Base-by-base conservation (phyloP, 2,888 invertebrate species). In the Sicus ferrugineus region DNA sequence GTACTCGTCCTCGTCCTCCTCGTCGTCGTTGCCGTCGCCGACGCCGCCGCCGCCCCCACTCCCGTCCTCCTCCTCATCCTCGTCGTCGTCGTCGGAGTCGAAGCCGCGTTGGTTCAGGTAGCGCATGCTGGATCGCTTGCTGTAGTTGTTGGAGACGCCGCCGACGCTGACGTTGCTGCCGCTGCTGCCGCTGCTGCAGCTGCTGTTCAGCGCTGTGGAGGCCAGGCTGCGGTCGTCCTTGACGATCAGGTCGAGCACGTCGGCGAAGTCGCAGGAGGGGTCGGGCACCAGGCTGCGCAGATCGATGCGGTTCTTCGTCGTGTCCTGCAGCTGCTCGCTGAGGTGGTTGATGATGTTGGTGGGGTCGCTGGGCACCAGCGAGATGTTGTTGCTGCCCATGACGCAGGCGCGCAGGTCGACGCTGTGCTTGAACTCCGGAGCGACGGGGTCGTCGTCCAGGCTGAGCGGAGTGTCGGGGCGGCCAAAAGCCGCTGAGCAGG, bases 341-440 rank as follows among this genome's bases (percentile, higher is more conserved):
- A 85, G 71, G 61, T 79, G 78, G 69, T 81, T 79, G 6, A 85
- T 84, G 16, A 76, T 77, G 9, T 74, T 78, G 42, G 76, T 76
- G 38, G 78, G 75, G 67, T 77, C 80, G 63, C 70, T 68, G 54
- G 50, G 73, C 5, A 76, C 75, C 54, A 85, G 67, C n/a, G 79
- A 77, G 2, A 85, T 85, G 50, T 84, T 84, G 73, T 85, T 85
- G 73, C 85, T 85, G 69, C 86, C 86, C 79, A 83, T 83, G 9
- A 85, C 79, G 69, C 85, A 86, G 68, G 84, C 85, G 16, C 79
- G 76, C 71, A 86, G 73, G 74, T 85, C 85, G 21, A 84, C 82
- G 61, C 77, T 79, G 70, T 86, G 86, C 19, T 79, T 80, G 72
- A 84, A 84, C 52, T 81, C 83, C 14, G 78, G 76, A 3, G 77